A percentile compares a stretch with the other conserved stretches of the same genome.
phyloP scores from a whole-genome alignment of 1,140 invertebrate species.

The Drosophila pachea region DNA sequence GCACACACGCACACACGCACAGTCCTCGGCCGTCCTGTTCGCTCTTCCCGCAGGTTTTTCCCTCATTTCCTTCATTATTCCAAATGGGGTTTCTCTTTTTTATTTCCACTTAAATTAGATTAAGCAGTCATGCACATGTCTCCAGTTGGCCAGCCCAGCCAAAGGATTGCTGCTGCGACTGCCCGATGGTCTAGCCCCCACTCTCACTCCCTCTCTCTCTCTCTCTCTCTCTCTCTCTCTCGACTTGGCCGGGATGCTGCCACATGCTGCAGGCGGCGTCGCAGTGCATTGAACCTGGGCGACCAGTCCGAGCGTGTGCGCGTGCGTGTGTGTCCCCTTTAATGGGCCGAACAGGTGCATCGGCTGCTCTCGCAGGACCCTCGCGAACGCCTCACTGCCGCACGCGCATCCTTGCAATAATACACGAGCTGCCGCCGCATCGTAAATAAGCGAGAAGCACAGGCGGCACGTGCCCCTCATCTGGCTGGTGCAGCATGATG shows the following conservation, averaged over 20 bases:
- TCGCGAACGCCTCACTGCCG: conserved; percentile 40
- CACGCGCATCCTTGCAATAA: conserved; percentile 45
- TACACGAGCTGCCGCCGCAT: not conserved
- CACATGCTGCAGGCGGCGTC: not conserved
- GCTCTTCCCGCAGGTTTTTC: conserved; percentile 66
- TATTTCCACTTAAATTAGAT: conserved; percentile 66
- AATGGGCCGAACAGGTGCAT: conserved; percentile 48
- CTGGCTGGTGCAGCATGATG: conserved; percentile 35
- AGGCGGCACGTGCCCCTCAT: conserved; percentile 40
- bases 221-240: not conserved
- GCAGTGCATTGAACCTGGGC: conserved; percentile 8
- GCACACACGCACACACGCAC: conserved; percentile 5
- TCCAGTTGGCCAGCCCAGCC: conserved; percentile 23
- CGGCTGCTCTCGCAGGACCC: conserved; percentile 9
- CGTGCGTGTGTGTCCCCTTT: conserved; percentile 15
- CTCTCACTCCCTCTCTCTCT: not conserved
- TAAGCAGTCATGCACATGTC: conserved; percentile 74
- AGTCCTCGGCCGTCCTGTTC: conserved; percentile 40
- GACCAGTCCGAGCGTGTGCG: not conserved
- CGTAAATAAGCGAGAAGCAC: conserved; percentile 10
- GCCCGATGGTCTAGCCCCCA: not conserved
- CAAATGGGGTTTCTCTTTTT: conserved; percentile 39
- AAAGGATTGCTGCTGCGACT: not conserved
- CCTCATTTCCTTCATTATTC: conserved; percentile 53
- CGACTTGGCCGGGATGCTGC: not conserved